Evolutionary conservation across 2,797 vertebrate genomes (phyloP), one percentile per base, ranked within the genome.

Genomic region (Lithobates sylvaticus): DNA sequence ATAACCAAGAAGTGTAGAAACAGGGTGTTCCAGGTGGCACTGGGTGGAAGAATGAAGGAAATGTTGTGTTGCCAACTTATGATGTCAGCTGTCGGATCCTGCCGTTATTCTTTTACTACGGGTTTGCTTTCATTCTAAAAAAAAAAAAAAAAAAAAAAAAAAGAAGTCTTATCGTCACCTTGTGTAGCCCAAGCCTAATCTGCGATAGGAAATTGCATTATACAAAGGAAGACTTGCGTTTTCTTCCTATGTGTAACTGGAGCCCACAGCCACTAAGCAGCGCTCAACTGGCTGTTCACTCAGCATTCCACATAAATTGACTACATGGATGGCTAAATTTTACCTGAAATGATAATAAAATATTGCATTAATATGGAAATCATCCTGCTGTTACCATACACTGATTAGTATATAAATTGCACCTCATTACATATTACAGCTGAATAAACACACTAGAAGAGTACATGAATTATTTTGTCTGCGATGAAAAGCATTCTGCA

Each of bases 361-460:
- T 83, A 78, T 78, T 78, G 47, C 76, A 86, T 86, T 82, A 86
- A 82, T 86, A 83, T 86, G 85, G 74, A 82, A 83, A 86, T 86
- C 65, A 72, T 71, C 39, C 74, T 50, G 78, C 85, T 76, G 74
- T 82, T 86, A 77, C 72, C 78, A 81, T 76, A 61, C 85, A 34
- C 79, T 77, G 85, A 86, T 86, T 83, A 86, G 73, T 86, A 86
- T 86, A 86, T 86, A 86, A 86, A 86, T 86, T 86, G 83, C 74
- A 78, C 54, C 85, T 82, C 74, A 83, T 86, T 86, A 86, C 74
- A 83, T 26, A 44, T 86, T 86, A 78, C 77, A 81, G 77, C 29
- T 27, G 58, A 75, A 86, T 86, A 85, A 79, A 80, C 50, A 78
- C 58, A 76, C 18, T 76, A 44, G 58, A 76, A 47, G 29, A 32